A percentile compares a stretch with the other conserved stretches of the same genome.
These are phyloP conservation scores for Athrips mouffetella DNA, from an alignment of 2,888 invertebrate species.

Conservation along the genomic window DNA sequence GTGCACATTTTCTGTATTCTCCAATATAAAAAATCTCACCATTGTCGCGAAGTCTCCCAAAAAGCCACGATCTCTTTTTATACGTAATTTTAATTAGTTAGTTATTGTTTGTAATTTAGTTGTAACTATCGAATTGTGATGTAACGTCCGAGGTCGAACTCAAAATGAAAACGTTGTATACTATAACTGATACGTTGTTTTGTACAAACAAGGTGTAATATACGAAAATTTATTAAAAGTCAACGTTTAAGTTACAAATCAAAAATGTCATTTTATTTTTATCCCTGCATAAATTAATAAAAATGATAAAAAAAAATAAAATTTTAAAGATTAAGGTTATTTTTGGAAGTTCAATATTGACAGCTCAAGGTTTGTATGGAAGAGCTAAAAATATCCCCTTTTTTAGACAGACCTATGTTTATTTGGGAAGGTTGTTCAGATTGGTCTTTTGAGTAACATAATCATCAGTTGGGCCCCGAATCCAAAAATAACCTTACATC, in stretches of 20 bases:
- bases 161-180: slow-evolving; percentile 55
- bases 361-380: no score
- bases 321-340: no score
- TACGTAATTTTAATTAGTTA: slow-evolving; percentile 66
- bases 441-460: no score
- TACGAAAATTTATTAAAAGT: slow-evolving; percentile 75
- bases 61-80: slow-evolving; percentile 57
- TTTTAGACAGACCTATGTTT: no score
- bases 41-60: slow-evolving; percentile 37
- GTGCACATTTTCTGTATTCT: no score
- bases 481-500: no score
- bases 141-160: slow-evolving; percentile 52
- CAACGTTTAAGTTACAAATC: slow-evolving; percentile 74
- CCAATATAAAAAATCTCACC: neutral
- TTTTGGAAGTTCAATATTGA: no score
- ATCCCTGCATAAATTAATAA: no score
- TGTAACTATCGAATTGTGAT: slow-evolving; percentile 27
- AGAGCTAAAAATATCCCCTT: no score
- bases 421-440: no score
- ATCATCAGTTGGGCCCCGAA: no score
- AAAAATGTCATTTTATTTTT: slow-evolving; percentile 54
- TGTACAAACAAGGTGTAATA: slow-evolving; percentile 72
- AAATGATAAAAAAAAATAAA: no score
- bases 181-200: slow-evolving; percentile 58
- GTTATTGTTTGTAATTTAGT: slow-evolving; percentile 38